Percentiles rank a stretch among this genome's conserved stretches.
Conservation (phyloP, 2,113 vertebrate species). For the Copsychus sechellarum region DNA sequence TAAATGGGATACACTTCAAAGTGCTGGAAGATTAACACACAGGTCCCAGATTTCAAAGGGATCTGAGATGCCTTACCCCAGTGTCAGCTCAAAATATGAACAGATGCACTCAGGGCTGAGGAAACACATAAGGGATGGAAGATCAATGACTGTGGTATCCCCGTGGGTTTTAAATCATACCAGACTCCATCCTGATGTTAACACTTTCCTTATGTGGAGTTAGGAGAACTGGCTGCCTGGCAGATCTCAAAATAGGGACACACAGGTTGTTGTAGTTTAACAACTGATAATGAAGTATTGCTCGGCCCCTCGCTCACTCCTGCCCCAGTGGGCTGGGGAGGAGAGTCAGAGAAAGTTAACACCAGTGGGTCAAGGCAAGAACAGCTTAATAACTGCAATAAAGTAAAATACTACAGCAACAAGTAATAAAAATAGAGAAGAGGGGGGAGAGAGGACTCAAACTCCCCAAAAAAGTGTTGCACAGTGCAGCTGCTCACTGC, state of each 20-base stretch:
- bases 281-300: not conserved
- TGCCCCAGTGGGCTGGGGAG: not conserved
- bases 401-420: not conserved
- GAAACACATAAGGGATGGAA: not conserved
- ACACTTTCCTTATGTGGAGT: not conserved
- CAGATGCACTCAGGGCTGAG: not conserved
- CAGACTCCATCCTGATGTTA: not conserved
- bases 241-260: not conserved
- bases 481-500: not conserved
- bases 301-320: not conserved
- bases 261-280: not conserved
- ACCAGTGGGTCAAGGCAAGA: not conserved
- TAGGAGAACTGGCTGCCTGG: not conserved
- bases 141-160: not conserved
- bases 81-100: not conserved
- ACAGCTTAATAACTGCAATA: not conserved
- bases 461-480: not conserved
- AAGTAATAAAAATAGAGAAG: not conserved
- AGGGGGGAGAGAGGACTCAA: not conserved
- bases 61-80: not conserved
- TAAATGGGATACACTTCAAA: constrained; percentile 1
- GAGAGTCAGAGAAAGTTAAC: not conserved
- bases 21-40: not conserved
- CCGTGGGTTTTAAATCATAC: not conserved
- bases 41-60: not conserved